phyloP scores from a whole-genome alignment of 23 tunicate species.

The Botrylloides violaceus region DNA sequence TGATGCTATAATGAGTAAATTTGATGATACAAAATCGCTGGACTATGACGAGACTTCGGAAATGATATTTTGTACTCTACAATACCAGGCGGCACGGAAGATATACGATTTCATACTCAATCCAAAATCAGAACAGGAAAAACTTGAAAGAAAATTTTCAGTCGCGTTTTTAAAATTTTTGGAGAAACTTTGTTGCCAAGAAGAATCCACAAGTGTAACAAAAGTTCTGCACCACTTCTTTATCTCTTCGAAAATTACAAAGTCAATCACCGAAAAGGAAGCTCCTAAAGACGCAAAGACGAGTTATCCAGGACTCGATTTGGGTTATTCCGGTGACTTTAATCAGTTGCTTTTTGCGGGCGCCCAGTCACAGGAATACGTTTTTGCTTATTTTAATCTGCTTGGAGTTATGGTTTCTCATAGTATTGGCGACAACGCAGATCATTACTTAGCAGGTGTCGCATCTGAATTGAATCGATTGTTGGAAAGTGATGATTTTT shows the following conservation, averaged over 20 bases:
- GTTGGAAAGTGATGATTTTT: neutral
- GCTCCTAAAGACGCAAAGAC: neutral
- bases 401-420: neutral
- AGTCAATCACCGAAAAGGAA: neutral
- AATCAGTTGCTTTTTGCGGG: neutral
- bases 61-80: neutral
- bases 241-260: slow-evolving; percentile 9
- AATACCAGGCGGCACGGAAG: slow-evolving; percentile 3
- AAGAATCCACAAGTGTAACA: neutral
- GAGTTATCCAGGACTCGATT: neutral
- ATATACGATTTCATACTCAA: slow-evolving; percentile 8
- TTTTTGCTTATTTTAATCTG: neutral
- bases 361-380: neutral
- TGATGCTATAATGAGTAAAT: slow-evolving; percentile 11
- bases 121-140: neutral
- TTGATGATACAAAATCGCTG: slow-evolving; percentile 1
- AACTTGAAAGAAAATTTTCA: neutral
- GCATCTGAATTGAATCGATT: slow-evolving; percentile 8
- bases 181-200: slow-evolving; percentile 2
- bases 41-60: slow-evolving; percentile 8
- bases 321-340: slow-evolving; percentile 19
- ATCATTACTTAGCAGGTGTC: slow-evolving; percentile 1
- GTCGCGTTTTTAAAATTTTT: slow-evolving; percentile 3
- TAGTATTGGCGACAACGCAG: neutral
- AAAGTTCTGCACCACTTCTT: slow-evolving; percentile 66